These are phyloP conservation scores for Orestias chungarensis DNA, from an alignment of 2,797 vertebrate genomes.

Conservation along the genomic window DNA sequence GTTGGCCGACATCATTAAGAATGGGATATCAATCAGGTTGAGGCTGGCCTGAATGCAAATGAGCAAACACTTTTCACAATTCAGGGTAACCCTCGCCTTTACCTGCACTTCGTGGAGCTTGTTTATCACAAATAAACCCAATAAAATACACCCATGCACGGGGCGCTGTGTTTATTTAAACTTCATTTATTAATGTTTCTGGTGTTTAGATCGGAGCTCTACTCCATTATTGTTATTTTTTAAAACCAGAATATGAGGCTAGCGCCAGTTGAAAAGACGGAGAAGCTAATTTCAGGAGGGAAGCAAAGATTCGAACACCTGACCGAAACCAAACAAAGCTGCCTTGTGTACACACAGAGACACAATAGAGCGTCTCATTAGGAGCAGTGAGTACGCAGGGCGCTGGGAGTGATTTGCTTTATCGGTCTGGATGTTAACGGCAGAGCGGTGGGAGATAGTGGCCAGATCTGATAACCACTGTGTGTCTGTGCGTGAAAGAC, in stretches of 20 bases:
- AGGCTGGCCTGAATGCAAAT: too few species aligned
- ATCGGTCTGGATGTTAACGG: slow-evolving; percentile 66
- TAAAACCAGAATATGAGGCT: too few species aligned
- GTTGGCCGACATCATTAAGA: too few species aligned
- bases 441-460: slow-evolving; percentile 58
- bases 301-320: slow-evolving; percentile 21
- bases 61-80: too few species aligned
- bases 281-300: slow-evolving; percentile 28
- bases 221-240: too few species aligned
- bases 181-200: too few species aligned
- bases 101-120: neutral
- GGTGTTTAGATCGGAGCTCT: too few species aligned
- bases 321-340: slow-evolving; percentile 16
- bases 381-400: slow-evolving; percentile 46
- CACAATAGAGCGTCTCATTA: slow-evolving; percentile 48
- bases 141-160: neutral
- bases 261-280: slow-evolving; percentile 19
- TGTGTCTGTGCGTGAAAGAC: slow-evolving; percentile 16
- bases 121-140: neutral
- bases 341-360: slow-evolving; percentile 23
- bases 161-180: too few species aligned
- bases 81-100: neutral
- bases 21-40: too few species aligned
- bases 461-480: slow-evolving; percentile 49
- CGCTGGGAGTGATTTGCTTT: slow-evolving; percentile 55